Base-by-base conservation (phyloP, 1,140 invertebrate species). In the Bombus haemorrhoidalis region DNA sequence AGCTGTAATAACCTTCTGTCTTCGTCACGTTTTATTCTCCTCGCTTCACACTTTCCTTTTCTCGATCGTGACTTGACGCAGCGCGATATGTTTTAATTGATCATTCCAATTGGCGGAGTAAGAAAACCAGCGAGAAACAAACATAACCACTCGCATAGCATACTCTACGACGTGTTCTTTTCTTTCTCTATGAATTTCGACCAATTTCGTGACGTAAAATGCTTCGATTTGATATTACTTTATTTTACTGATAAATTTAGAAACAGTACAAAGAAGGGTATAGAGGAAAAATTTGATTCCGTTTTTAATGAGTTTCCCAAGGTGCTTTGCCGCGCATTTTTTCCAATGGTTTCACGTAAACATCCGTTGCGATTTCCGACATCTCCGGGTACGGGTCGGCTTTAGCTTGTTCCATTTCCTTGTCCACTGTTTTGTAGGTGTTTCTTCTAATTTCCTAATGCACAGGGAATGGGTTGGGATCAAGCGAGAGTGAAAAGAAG, bases 271-370 rank as follows among this genome's bases (percentile, higher is more conserved):
- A 34, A 22, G 18, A 68, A 22, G 8, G 66, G 25, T n/a, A n/a
- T 18, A 10, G 18, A 73, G 39, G 28, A 41, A n/a, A n/a, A 41
- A 41, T 32, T 72, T 10, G 15, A 10, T 43, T 18, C 8, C 1
- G 12, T 47, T 41, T 72, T 75, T 39, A 89, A 32, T 80, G 34
- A 12, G 22, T 43, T 73, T 91, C 79, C 88, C 90, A 92, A 9
- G 89, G 89, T 10, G 53, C 80, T 81, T 90, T 90, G 9, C 89
- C 89, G 22, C 91, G 83, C 15, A 43, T 13, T 57, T 87, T 78
- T 47, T 91, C 88, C 34, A 90, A 73, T 3, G 78, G 86, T 37
- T 91, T 90, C 1, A 59, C 71, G 22, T 91, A 92, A 47, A 91
- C 3, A 15, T 87, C 0, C 4, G 25, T 34, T 6, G n/a, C 12